Evolutionary conservation across 1,140 invertebrate species (phyloP).

Genomic region (Cotesia glomerata): DNA sequence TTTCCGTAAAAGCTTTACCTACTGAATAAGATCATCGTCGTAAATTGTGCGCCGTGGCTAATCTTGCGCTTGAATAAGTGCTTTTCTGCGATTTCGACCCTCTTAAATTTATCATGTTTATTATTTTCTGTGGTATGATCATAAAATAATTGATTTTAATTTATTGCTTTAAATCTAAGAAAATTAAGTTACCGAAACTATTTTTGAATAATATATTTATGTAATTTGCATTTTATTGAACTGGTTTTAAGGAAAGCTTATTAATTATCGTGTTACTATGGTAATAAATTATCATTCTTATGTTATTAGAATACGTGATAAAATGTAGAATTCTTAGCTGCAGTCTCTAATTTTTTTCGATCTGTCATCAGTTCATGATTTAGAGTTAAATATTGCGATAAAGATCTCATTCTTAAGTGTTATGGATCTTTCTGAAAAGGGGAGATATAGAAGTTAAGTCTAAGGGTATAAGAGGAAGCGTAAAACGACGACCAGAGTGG

Average conservation of each 20-base stretch:
- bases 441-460: not conserved
- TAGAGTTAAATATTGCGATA: slow-evolving; percentile 66
- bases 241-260: too few species aligned
- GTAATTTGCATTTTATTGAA: too few species aligned
- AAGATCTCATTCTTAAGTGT: slow-evolving; percentile 56
- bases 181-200: too few species aligned
- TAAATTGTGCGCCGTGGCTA: slow-evolving; percentile 61
- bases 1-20: slow-evolving; percentile 58
- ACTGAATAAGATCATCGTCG: slow-evolving; percentile 59
- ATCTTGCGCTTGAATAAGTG: slow-evolving; percentile 56
- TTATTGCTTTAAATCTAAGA: too few species aligned
- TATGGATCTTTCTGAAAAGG: slow-evolving; percentile 15
- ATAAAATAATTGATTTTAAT: too few species aligned
- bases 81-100: slow-evolving; percentile 9
- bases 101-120: slow-evolving; percentile 9
- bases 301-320: slow-evolving; percentile 14
- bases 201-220: too few species aligned
- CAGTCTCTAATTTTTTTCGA: not conserved
- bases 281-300: not conserved
- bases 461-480: slow-evolving; percentile 17
- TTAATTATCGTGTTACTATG: too few species aligned
- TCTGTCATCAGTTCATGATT: slow-evolving; percentile 62
- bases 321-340: slow-evolving; percentile 7
- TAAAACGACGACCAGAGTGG: slow-evolving; percentile 52
- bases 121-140: slow-evolving; percentile 1